Evolutionary conservation across 1,140 invertebrate species (phyloP).

Genomic region (Calliopsis andreniformis): DNA sequence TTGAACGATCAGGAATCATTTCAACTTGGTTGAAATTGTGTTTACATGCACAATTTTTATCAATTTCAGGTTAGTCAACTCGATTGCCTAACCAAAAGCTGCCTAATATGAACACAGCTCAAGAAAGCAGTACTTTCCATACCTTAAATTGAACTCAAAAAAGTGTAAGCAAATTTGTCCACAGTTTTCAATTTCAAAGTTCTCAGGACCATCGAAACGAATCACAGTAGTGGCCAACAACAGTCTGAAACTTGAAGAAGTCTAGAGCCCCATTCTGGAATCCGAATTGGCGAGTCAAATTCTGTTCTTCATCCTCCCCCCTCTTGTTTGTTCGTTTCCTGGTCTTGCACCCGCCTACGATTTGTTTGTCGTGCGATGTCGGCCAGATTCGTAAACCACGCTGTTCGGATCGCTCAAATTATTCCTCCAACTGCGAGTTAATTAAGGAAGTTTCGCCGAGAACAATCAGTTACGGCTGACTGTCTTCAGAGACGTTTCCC

Average conservation of each 20-base stretch:
- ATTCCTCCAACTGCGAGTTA: conserved; percentile 73
- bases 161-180: conserved; percentile 36
- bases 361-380: conserved; percentile 61
- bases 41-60: no score
- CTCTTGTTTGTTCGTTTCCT: conserved; percentile 21
- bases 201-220: conserved; percentile 36
- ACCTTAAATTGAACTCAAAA: not conserved
- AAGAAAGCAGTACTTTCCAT: not conserved
- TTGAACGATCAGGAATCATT: no score
- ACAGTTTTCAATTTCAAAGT: conserved; percentile 35
- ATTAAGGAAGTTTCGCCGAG: conserved; percentile 79
- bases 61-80: no score
- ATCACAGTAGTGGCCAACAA: conserved; percentile 30
- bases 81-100: no score
- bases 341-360: conserved; percentile 27
- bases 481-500: conserved; percentile 40
- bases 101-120: no score
- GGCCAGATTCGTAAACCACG: conserved; percentile 59
- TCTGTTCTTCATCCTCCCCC: not conserved
- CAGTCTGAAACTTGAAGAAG: conserved; percentile 43
- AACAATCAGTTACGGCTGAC: conserved; percentile 72
- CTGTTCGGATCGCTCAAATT: conserved; percentile 69
- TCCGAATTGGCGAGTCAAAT: conserved; percentile 8
- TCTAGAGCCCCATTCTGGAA: not conserved
- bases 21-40: no score